Percentiles rank a stretch among this genome's conserved stretches.
Conservation (phyloP, 2,888 invertebrate species). For the Melinopterus prodromus region DNA sequence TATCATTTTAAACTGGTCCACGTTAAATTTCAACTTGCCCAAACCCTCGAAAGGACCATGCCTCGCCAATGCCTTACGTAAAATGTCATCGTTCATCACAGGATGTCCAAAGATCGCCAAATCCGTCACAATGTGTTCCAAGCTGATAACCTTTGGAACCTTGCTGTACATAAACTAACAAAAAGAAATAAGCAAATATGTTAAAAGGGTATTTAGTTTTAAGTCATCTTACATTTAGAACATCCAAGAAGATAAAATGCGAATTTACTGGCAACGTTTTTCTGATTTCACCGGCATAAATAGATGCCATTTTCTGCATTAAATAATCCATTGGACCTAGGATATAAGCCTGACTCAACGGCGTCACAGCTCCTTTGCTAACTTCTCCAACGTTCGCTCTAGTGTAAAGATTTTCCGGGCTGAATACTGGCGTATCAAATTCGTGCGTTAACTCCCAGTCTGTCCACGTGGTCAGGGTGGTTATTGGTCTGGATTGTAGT, state of each 20-base stretch:
- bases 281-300: background rate
- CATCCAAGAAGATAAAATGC: slow-evolving; percentile 26
- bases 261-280: background rate
- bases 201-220: background rate
- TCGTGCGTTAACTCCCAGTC: slow-evolving; percentile 84
- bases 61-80: slow-evolving; percentile 61
- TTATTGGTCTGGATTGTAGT: slow-evolving; percentile 82
- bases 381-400: slow-evolving; percentile 81
- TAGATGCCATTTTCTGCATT: slow-evolving; percentile 14
- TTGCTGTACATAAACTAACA: slow-evolving; percentile 33
- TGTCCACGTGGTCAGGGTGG: slow-evolving; percentile 75
- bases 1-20: slow-evolving; percentile 50
- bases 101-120: slow-evolving; percentile 70
- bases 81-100: slow-evolving; percentile 65
- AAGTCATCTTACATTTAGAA: slow-evolving; percentile 30
- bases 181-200: background rate
- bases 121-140: slow-evolving; percentile 65
- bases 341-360: slow-evolving; percentile 32
- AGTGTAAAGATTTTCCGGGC: slow-evolving; percentile 71
- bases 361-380: slow-evolving; percentile 68
- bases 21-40: slow-evolving; percentile 30
- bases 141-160: slow-evolving; percentile 58
- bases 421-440: slow-evolving; percentile 72
- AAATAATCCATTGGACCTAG: slow-evolving; percentile 12
- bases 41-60: slow-evolving; percentile 53